Conservation (phyloP, 2,888 invertebrate species). For the Leptodirus hochenwartii region DNA sequence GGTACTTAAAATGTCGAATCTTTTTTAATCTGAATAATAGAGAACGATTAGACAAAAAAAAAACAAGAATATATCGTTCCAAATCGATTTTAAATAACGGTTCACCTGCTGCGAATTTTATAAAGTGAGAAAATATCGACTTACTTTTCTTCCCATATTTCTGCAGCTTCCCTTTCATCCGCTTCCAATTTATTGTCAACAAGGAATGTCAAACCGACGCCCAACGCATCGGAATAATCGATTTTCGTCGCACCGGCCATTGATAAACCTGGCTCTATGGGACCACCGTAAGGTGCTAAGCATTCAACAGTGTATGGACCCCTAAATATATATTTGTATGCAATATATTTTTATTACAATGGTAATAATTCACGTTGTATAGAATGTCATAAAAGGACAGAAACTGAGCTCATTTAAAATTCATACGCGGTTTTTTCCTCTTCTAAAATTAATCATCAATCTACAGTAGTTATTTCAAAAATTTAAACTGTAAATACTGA, state of each 20-base stretch:
- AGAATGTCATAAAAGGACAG: not conserved
- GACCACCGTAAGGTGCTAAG: constrained; percentile 73
- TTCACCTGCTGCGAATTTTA: too few relatives aligned
- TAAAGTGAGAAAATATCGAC: constrained; percentile 7
- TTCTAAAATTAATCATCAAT: too few relatives aligned
- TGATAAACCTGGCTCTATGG: constrained; percentile 65
- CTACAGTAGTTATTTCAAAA: not conserved
- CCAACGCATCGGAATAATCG: constrained; percentile 41
- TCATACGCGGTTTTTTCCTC: too few relatives aligned
- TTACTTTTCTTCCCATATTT: constrained; percentile 57
- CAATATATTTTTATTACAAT: constrained; percentile 1
- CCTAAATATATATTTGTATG: too few relatives aligned
- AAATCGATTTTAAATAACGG: too few relatives aligned
- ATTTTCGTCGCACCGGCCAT: constrained; percentile 57
- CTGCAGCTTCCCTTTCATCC: constrained; percentile 35
- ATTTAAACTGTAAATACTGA: not conserved
- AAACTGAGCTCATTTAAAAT: too few relatives aligned
- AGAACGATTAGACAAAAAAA: too few relatives aligned
- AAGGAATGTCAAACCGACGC: constrained; percentile 60
- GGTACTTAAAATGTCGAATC: too few relatives aligned
- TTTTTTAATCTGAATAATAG: too few relatives aligned
- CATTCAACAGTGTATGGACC: constrained; percentile 44
- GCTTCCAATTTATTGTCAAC: constrained; percentile 49
- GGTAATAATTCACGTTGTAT: not conserved
- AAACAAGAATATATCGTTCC: too few relatives aligned